Percentiles rank a stretch among this genome's conserved stretches.
Evolutionary conservation across 1,140 invertebrate genomes (phyloP).

Genomic region (Stegodyphus mimosarum): DNA sequence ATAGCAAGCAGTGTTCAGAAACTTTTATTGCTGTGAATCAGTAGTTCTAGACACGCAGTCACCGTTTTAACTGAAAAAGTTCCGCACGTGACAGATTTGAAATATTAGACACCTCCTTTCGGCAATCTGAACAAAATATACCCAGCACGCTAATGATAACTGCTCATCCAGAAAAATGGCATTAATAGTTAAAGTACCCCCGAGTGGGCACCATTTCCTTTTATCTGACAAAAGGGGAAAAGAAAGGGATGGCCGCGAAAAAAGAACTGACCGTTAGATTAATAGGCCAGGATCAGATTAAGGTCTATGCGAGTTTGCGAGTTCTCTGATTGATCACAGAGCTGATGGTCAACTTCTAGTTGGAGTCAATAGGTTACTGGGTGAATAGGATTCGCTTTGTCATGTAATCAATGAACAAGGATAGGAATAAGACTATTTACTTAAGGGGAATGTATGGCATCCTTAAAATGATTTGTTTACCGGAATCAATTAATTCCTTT

Average conservation of each 20-base stretch:
- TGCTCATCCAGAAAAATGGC: constrained; percentile 23
- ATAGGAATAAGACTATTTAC: no score
- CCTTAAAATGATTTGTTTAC: no score
- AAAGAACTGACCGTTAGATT: constrained; percentile 18
- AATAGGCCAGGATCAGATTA: constrained; percentile 50
- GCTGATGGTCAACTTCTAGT: background rate
- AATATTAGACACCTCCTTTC: constrained; percentile 12
- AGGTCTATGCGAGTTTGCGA: constrained; percentile 27
- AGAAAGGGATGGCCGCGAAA: background rate
- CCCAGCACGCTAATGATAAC: constrained; percentile 25
- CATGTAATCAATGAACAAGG: no score
- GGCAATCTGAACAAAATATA: constrained; percentile 14
- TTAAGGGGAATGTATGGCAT: no score
- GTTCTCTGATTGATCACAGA: constrained; percentile 25
- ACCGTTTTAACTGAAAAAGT: no score
- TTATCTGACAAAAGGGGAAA: background rate
- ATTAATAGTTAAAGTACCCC: constrained; percentile 39
- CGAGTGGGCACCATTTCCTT: constrained; percentile 2
- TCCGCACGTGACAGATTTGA: background rate
- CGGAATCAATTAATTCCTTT: no score
- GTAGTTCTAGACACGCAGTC: no score
- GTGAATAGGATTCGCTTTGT: background rate
- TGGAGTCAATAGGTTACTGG: constrained; percentile 34
- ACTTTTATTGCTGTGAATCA: no score
- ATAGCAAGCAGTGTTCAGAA: no score